phyloP scores from a whole-genome alignment of 2,113 vertebrate genomes.

The Eublepharis macularius region DNA sequence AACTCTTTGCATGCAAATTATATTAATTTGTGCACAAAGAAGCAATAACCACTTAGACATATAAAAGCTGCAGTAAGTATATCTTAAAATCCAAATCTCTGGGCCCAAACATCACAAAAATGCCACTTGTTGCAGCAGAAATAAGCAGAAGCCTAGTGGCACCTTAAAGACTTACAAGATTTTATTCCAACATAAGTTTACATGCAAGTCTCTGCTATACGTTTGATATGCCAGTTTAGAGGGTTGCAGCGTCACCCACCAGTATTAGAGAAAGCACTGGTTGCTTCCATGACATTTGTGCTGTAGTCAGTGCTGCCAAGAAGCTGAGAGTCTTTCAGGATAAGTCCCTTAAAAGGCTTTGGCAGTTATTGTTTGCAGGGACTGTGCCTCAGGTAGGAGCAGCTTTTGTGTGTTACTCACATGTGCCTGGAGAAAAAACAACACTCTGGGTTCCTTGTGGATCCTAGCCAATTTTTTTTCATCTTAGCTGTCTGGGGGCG shows the following conservation, averaged over 20 bases:
- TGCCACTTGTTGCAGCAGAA: background rate
- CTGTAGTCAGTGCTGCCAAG: background rate
- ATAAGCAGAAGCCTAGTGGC: no score
- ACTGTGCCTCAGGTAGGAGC: no score
- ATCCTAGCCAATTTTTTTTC: background rate
- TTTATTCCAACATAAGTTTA: no score
- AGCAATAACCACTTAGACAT: background rate
- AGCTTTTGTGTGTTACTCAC: background rate
- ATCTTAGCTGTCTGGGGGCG: background rate
- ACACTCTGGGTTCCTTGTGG: background rate
- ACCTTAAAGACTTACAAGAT: no score
- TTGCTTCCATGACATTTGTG: background rate
- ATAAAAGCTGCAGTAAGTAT: background rate
- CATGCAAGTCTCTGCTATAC: background rate
- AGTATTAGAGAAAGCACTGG: background rate
- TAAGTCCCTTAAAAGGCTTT: no score
- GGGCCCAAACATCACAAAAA: background rate
- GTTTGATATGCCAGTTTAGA: background rate
- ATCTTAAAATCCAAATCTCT: background rate
- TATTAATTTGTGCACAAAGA: background rate
- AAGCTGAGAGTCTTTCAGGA: background rate
- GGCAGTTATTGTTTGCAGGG: background rate
- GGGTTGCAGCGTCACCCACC: conserved; percentile 6
- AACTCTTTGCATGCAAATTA: background rate
- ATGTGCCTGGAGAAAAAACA: background rate